Evolutionary conservation across 2,888 invertebrate species (phyloP).

Genomic region (Melanargia galathea): DNA sequence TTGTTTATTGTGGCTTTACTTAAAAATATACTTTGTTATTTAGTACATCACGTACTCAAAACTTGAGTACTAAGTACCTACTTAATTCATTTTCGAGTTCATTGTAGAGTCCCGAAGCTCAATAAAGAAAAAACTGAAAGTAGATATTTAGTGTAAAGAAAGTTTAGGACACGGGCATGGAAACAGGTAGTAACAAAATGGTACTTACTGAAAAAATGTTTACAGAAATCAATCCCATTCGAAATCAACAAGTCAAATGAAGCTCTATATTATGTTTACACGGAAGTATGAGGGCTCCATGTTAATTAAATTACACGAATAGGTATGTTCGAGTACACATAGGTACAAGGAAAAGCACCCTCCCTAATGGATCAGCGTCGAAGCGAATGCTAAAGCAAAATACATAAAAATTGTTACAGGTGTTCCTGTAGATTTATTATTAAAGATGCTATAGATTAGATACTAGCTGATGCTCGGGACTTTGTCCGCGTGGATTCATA

Average conservation of each 20-base stretch:
- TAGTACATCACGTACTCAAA: too few species aligned
- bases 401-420: neutral
- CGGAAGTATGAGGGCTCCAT: neutral
- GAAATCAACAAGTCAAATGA: constrained; percentile 3
- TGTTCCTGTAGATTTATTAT: neutral
- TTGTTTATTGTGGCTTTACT: too few species aligned
- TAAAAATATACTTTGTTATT: too few species aligned
- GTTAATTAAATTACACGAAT: neutral
- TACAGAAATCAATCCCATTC: neutral
- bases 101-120: neutral
- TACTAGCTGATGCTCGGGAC: too few species aligned
- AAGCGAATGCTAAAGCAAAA: neutral
- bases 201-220: neutral
- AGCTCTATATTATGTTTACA: neutral
- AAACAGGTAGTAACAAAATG: neutral
- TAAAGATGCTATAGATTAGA: too few species aligned
- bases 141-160: too few species aligned
- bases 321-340: neutral
- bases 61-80: too few species aligned
- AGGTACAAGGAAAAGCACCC: neutral
- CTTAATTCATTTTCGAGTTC: too few species aligned
- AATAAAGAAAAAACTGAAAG: neutral
- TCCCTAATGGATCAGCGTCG: neutral
- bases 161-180: too few species aligned
- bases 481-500: too few species aligned